Base-by-base conservation (phyloP, 30 jellyfish, hydroid and myxozoan genomes). In the Haliclystus octoradiatus region DNA sequence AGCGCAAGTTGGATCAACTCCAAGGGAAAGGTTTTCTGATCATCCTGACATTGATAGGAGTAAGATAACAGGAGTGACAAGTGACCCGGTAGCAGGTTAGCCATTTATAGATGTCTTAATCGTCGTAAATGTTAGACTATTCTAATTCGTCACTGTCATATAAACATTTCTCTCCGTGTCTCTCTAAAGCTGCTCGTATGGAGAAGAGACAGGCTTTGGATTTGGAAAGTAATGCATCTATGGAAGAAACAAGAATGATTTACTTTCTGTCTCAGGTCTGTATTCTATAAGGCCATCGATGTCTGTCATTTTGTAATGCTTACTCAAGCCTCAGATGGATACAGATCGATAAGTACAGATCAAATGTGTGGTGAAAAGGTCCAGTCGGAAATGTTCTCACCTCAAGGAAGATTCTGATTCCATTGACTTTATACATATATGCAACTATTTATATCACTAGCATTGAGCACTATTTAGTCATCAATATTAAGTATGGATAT, bases 261-360 rank as follows among this genome's bases (percentile, higher is more conserved):
- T 80, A 71, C 78, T 72, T 88, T 67, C 64, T 88, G 76, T 79
- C 94, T 19, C 97, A 88, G 94, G 97, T 88, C 4, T n/a, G 47
- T n/a, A n/a, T n/a, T n/a, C n/a, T n/a, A n/a, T n/a, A n/a, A n/a
- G n/a, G n/a, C n/a, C n/a, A n/a, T n/a, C n/a, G n/a, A n/a, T n/a
- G n/a, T n/a, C n/a, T n/a, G 68, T 7, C 31, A 27, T 12, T 53
- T 53, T 13, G 60, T n/a, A n/a, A n/a, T 46, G 60, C n/a, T 7
- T 46, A 12, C n/a, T 46, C 60, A 46, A 46, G 26, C 31, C 0
- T 67, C 35, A n/a, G n/a, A n/a, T n/a, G n/a, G n/a, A n/a, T n/a
- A n/a, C n/a, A n/a, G n/a, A n/a, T n/a, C n/a, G n/a, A n/a, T n/a
- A n/a, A n/a, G n/a, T n/a, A n/a, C n/a, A n/a, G n/a, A n/a, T n/a